A percentile compares a stretch with the other conserved stretches of the same genome.
Evolutionary conservation across 2,888 invertebrate species (phyloP).

Genomic region (Nemapogon koenigi): DNA sequence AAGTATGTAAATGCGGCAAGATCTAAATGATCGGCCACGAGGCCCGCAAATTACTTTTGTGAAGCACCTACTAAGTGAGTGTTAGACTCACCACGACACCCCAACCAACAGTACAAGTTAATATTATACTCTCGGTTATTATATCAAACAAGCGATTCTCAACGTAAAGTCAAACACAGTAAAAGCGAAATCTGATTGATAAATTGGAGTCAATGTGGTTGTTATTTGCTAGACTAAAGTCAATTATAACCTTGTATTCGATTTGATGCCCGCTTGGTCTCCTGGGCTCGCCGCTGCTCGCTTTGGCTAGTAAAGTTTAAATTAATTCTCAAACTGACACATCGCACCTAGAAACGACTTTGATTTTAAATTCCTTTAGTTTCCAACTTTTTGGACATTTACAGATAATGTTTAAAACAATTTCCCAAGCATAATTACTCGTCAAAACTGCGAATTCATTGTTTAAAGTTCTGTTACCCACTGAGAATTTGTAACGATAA

Average conservation of each 20-base stretch:
- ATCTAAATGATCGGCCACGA: constrained; percentile 41
- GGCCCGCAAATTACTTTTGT: constrained; percentile 42
- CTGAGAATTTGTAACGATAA: too few species aligned
- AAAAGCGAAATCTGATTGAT: constrained; percentile 37
- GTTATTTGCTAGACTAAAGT: constrained; percentile 40
- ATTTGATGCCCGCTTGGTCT: constrained; percentile 53
- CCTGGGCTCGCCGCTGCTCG: constrained; percentile 42
- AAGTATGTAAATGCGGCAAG: constrained; percentile 38
- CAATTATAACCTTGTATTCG: constrained; percentile 59
- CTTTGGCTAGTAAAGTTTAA: constrained; percentile 56
- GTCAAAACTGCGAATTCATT: too few species aligned
- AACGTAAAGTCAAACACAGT: constrained; percentile 17
- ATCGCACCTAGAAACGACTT: constrained; percentile 38
- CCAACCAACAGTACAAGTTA: constrained; percentile 24
- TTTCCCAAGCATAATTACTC: too few species aligned
- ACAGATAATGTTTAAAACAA: too few species aligned
- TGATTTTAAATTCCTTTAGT: constrained; percentile 33
- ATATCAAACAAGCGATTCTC: constrained; percentile 17
- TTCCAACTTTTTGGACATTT: constrained; percentile 4
- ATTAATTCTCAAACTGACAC: constrained; percentile 59
- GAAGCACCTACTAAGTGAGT: constrained; percentile 44
- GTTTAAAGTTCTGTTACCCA: too few species aligned
- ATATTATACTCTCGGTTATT: constrained; percentile 21
- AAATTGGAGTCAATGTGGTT: constrained; percentile 26
- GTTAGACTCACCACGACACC: constrained; percentile 34